These are phyloP conservation scores for Triplophysa dalaica DNA, from an alignment of 2,113 vertebrate species.

Conservation along the genomic window DNA sequence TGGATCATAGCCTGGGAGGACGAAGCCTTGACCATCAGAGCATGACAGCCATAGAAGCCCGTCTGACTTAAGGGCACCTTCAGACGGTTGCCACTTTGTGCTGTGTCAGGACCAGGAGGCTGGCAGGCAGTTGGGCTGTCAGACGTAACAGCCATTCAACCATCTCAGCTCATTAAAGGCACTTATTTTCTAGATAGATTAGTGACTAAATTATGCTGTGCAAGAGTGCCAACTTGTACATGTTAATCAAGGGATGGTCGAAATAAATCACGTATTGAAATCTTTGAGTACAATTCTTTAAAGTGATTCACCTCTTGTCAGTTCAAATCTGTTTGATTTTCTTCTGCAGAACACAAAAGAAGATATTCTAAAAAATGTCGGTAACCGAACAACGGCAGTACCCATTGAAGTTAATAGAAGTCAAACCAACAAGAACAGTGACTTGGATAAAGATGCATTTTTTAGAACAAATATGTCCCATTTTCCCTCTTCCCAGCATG, in stretches of 20 bases:
- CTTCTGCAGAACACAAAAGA: too few relatives aligned
- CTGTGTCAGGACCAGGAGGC: constrained; percentile 42
- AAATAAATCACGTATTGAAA: constrained; percentile 13
- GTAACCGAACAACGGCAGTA: too few relatives aligned
- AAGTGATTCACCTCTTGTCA: too few relatives aligned
- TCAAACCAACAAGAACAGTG: too few relatives aligned
- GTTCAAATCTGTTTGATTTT: too few relatives aligned
- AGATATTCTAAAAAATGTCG: too few relatives aligned
- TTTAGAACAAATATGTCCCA: too few relatives aligned
- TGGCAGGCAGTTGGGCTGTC: constrained; percentile 7
- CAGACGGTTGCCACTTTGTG: constrained; percentile 19
- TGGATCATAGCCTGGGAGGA: constrained; percentile 37
- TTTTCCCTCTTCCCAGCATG: too few relatives aligned
- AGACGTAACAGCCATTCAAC: constrained; percentile 12
- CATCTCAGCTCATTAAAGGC: constrained; percentile 29
- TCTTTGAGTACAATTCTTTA: not conserved
- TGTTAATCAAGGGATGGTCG: constrained; percentile 1
- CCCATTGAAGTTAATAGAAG: too few relatives aligned
- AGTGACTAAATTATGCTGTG: not conserved
- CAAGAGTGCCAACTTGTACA: constrained; percentile 16
- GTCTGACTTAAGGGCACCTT: constrained; percentile 35
- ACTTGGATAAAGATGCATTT: too few relatives aligned
- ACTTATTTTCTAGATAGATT: constrained; percentile 16
- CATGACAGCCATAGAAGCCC: constrained; percentile 34
- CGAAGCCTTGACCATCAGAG: constrained; percentile 32